Conservation (phyloP, 2,113 vertebrate species). For the Dasyurus viverrinus region DNA sequence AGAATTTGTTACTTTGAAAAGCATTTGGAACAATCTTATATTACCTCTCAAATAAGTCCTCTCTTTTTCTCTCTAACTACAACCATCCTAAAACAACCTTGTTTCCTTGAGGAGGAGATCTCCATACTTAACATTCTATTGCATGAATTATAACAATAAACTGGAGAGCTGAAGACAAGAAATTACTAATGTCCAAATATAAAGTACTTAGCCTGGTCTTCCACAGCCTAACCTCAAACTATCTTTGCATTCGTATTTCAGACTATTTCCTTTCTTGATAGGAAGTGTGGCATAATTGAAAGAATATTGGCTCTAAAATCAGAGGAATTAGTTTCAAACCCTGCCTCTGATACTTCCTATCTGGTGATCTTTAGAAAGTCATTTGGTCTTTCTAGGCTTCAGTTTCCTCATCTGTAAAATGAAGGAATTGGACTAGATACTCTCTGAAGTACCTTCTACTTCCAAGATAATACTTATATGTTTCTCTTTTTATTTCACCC, state of each 20-base stretch:
- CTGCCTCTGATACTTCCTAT: background rate
- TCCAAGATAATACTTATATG: background rate
- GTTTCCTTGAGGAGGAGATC: background rate
- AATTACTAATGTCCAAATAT: background rate
- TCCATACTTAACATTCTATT: background rate
- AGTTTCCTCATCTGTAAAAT: background rate
- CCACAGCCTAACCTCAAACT: background rate
- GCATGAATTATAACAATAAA: background rate
- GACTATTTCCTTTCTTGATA: background rate
- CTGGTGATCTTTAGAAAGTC: background rate
- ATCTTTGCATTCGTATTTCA: background rate
- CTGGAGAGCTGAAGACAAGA: background rate
- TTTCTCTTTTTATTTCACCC: background rate
- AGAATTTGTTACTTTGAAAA: background rate
- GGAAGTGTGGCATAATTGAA: background rate
- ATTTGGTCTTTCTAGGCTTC: background rate
- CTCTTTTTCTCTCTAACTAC: too few relatives aligned
- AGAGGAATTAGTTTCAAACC: background rate
- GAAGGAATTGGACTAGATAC: background rate
- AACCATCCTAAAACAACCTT: background rate
- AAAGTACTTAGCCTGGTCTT: background rate
- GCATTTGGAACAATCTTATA: background rate
- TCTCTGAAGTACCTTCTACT: background rate
- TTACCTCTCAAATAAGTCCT: background rate
- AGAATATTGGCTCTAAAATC: background rate